Evolutionary conservation across 2,888 invertebrate genomes (phyloP).

Genomic region (Ormyrus pomaceus): DNA sequence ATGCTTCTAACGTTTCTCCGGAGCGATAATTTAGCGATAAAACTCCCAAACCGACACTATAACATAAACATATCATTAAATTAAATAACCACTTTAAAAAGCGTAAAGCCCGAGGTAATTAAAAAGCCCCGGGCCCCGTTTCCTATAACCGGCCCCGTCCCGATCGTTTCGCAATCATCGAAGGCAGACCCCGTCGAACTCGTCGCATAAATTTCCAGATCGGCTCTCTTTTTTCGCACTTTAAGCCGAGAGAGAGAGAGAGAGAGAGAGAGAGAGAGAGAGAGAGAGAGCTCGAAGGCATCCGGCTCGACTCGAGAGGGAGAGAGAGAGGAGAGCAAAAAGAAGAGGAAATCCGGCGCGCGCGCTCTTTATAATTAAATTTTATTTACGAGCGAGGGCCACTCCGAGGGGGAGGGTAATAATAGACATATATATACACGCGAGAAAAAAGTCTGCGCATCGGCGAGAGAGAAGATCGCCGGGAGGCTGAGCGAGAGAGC

Average conservation of each 20-base stretch:
- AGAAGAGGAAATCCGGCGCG: constrained; percentile 42
- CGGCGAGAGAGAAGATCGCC: constrained; percentile 14
- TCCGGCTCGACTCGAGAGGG: no score
- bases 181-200: no score
- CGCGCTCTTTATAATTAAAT: constrained; percentile 47
- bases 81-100: neutral
- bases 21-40: no score
- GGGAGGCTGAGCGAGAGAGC: constrained; percentile 9
- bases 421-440: constrained; percentile 35
- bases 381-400: constrained; percentile 51
- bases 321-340: no score
- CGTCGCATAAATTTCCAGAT: constrained; percentile 2
- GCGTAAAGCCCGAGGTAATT: neutral
- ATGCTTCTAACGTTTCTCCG: no score
- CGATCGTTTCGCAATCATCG: constrained; percentile 23
- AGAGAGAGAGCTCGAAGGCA: no score
- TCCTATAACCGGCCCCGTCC: constrained; percentile 9
- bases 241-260: neutral
- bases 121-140: neutral
- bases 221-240: constrained; percentile 33
- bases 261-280: no score
- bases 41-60: no score
- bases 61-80: no score
- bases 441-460: constrained; percentile 17
- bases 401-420: constrained; percentile 37